Conservation (phyloP, 2,113 vertebrate species). For the Dasyornis broadbenti region DNA sequence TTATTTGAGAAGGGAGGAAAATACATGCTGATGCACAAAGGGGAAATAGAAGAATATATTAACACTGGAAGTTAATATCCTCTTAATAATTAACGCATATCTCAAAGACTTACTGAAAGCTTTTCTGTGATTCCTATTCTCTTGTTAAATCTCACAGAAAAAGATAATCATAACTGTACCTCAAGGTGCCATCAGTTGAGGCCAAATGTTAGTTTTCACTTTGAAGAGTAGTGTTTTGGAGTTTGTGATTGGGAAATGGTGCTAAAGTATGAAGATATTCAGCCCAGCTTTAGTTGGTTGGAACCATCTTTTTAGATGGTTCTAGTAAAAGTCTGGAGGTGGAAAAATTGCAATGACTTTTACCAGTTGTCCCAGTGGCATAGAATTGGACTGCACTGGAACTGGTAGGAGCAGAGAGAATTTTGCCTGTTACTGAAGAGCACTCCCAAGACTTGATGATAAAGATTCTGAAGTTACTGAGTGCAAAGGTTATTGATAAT, state of each 20-base stretch:
- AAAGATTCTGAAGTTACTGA: not conserved
- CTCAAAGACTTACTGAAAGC: not conserved
- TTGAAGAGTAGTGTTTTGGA: not conserved
- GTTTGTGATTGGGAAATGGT: not conserved
- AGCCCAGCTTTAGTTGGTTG: not conserved
- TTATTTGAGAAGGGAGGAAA: not conserved
- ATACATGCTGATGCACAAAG: not conserved
- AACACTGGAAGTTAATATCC: not conserved
- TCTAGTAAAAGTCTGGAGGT: not conserved
- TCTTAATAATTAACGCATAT: not conserved
- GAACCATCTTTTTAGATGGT: not conserved
- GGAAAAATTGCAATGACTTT: not conserved
- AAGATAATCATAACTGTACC: not conserved
- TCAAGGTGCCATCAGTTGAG: not conserved
- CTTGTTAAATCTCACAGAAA: not conserved
- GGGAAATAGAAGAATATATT: not conserved
- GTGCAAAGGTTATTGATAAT: not conserved
- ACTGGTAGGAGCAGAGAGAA: not conserved
- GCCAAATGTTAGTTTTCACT: not conserved
- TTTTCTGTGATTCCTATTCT: not conserved
- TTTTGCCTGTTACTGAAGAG: not conserved
- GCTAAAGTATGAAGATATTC: not conserved
- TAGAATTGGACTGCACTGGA: not conserved
- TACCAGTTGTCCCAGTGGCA: not conserved
- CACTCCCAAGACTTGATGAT: not conserved